Evolutionary conservation across 1,140 invertebrate species (phyloP).

Genomic region (Bilobella aurantiaca): DNA sequence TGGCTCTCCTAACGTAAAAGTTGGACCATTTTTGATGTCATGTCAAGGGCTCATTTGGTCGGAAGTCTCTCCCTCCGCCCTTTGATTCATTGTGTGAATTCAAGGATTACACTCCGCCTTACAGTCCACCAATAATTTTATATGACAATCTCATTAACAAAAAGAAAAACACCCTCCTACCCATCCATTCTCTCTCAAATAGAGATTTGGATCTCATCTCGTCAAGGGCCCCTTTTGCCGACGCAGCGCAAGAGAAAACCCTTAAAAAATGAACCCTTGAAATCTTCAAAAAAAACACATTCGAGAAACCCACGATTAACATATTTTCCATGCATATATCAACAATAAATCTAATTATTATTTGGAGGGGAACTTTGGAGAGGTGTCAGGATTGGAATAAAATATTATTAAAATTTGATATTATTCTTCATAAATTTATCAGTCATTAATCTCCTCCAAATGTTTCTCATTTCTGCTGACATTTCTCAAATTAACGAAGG

Average conservation of each 20-base stretch:
- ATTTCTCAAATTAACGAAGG: constrained; percentile 36
- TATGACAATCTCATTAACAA: constrained; percentile 35
- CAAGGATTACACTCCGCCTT: neutral
- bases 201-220: neutral
- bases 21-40: no score
- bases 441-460: constrained; percentile 34
- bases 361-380: neutral
- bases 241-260: no score
- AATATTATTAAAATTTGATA: constrained; percentile 15
- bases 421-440: constrained; percentile 36
- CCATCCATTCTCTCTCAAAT: no score
- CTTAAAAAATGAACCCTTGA: no score
- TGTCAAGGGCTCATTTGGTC: neutral
- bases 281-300: no score
- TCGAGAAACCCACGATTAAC: no score
- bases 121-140: constrained; percentile 31
- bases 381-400: constrained; percentile 29
- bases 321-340: constrained; percentile 35
- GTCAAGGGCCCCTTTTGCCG: no score
- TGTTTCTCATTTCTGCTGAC: constrained; percentile 32
- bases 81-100: constrained; percentile 1
- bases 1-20: no score
- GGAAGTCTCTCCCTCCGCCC: neutral
- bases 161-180: neutral
- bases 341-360: constrained; percentile 37